phyloP scores from a whole-genome alignment of 2,797 vertebrate species.

The Paedocypris micromegethes region DNA sequence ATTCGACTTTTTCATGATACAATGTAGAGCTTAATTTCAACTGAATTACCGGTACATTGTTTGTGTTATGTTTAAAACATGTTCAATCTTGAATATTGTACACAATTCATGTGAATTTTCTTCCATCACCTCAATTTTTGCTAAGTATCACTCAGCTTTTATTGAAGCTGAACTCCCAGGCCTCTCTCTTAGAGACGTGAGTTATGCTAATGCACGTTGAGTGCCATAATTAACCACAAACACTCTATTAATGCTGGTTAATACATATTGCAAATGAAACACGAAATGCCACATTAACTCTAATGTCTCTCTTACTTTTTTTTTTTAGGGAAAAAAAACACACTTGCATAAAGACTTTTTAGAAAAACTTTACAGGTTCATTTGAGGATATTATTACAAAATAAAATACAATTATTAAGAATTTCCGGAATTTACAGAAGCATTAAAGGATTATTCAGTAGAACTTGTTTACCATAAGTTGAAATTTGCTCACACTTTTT shows the following conservation, averaged over 20 bases:
- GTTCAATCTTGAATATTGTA: slow-evolving; percentile 5
- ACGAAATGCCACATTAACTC: slow-evolving; percentile 66
- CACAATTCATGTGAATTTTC: slow-evolving; percentile 12
- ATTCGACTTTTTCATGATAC: no score
- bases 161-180: slow-evolving; percentile 23
- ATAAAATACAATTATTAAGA: no score
- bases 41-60: no score
- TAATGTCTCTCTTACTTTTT: slow-evolving; percentile 48
- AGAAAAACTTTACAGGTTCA: no score
- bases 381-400: no score
- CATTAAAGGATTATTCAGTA: no score
- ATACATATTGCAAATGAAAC: slow-evolving; percentile 48
- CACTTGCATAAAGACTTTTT: no score
- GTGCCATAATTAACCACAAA: slow-evolving; percentile 66
- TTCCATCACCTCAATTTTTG: slow-evolving; percentile 6
- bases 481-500: no score
- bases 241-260: slow-evolving; percentile 65
- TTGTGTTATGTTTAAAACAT: no score
- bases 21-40: no score
- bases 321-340: slow-evolving; percentile 3
- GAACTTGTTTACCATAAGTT: no score
- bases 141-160: slow-evolving; percentile 4
- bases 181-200: slow-evolving; percentile 47
- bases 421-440: no score
- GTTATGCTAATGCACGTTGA: slow-evolving; percentile 49